Percentiles rank a stretch among this genome's conserved stretches.
These are phyloP conservation scores for Melanotus villosus DNA, from an alignment of 2,888 invertebrate genomes.

Conservation along the genomic window DNA sequence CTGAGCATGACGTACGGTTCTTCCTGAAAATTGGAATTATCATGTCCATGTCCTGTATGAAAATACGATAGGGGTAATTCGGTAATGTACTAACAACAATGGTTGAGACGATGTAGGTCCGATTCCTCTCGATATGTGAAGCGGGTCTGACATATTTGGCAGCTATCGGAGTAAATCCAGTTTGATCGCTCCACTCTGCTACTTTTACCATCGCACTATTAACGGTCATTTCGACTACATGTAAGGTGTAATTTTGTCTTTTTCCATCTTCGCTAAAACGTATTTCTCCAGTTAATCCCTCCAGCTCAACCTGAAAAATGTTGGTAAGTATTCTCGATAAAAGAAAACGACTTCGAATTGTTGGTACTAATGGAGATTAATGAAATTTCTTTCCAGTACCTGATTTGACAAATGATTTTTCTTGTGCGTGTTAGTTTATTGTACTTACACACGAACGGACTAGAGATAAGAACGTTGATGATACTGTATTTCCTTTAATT, in stretches of 20 bases:
- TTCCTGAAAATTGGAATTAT: conserved; percentile 71
- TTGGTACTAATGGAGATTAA: conserved; percentile 39
- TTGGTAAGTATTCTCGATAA: conserved; percentile 21
- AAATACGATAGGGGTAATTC: no score
- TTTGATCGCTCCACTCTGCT: conserved; percentile 89
- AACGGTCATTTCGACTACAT: conserved; percentile 94
- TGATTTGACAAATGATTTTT: conserved; percentile 43
- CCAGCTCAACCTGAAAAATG: conserved; percentile 84
- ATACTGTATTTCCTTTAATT: conserved; percentile 38
- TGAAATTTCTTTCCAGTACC: conserved; percentile 32
- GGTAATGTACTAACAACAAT: conserved; percentile 74
- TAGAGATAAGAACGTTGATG: conserved; percentile 39
- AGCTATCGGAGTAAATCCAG: conserved; percentile 81
- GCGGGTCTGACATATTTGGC: conserved; percentile 84
- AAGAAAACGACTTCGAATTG: conserved; percentile 19
- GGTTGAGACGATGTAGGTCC: conserved; percentile 89
- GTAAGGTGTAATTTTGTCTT: conserved; percentile 89
- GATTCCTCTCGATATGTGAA: conserved; percentile 83
- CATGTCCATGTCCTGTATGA: not conserved
- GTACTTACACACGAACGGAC: conserved; percentile 40
- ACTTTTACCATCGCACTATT: conserved; percentile 94
- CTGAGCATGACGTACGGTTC: conserved; percentile 91
- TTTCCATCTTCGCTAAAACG: conserved; percentile 93
- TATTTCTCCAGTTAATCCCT: conserved; percentile 92
- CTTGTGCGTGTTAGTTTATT: conserved; percentile 44